Evolutionary conservation across 2,113 vertebrate genomes (phyloP).

Genomic region (Leiothrix lutea): DNA sequence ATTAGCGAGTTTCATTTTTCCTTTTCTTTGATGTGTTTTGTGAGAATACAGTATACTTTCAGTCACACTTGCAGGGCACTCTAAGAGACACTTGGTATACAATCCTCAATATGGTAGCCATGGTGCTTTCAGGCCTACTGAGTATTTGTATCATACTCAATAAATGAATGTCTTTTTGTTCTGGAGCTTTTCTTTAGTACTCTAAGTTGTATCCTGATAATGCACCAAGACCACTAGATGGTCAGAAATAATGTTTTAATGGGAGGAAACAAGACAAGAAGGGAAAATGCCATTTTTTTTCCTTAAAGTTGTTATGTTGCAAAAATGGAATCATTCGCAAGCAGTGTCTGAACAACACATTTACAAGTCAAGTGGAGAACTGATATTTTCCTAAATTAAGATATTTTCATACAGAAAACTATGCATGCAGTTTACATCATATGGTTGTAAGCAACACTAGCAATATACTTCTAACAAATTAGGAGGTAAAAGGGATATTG

Average conservation of each 20-base stretch:
- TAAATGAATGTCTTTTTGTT: not conserved
- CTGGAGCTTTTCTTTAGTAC: not conserved
- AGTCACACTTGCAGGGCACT: not conserved
- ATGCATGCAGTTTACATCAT: not conserved
- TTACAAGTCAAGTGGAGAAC: not conserved
- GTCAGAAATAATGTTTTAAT: not conserved
- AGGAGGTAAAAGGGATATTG: not conserved
- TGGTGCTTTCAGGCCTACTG: not conserved
- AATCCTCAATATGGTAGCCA: not conserved
- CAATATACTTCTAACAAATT: not conserved
- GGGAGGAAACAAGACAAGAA: not conserved
- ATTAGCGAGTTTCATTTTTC: slow-evolving; percentile 24
- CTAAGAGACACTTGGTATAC: not conserved
- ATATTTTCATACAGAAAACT: not conserved
- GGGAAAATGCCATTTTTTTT: not conserved
- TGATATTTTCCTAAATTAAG: not conserved
- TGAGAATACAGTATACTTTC: not conserved
- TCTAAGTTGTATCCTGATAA: not conserved
- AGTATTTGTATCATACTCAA: not conserved
- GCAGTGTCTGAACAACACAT: not conserved
- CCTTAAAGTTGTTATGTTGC: not conserved
- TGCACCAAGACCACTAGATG: not conserved
- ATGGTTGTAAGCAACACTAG: not conserved
- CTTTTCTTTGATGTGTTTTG: not conserved
- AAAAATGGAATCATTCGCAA: not conserved